These are phyloP conservation scores for Oreochromis tanganicae DNA, from an alignment of 2,113 vertebrate species.

Conservation along the genomic window DNA sequence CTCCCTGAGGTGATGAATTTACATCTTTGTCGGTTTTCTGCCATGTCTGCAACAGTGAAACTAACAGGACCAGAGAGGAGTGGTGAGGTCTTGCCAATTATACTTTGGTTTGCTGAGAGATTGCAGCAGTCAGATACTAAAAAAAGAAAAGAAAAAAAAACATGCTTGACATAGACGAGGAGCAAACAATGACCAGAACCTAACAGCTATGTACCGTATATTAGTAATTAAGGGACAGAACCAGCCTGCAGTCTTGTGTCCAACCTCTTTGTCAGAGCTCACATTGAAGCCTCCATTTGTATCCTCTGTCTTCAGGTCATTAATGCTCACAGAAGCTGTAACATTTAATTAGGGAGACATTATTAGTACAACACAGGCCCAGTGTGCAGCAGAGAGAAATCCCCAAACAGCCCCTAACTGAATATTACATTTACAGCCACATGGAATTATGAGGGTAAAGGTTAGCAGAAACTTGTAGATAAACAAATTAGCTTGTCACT, in stretches of 20 bases:
- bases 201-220: conserved; percentile 6
- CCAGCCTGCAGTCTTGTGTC: conserved; percentile 28
- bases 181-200: conserved; percentile 26
- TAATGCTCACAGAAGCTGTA: conserved; percentile 64
- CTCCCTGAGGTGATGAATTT: conserved; percentile 52
- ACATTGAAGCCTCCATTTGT: conserved; percentile 37
- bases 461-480: conserved; percentile 23
- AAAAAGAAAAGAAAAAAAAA: background rate
- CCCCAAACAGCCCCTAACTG: conserved; percentile 53
- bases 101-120: conserved; percentile 11
- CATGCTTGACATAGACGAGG: background rate
- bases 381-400: conserved; percentile 41
- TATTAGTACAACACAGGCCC: conserved; percentile 55
- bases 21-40: conserved; percentile 59
- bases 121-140: conserved; percentile 13
- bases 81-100: conserved; percentile 48
- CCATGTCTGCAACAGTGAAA: conserved; percentile 48
- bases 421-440: conserved; percentile 51
- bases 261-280: conserved; percentile 28
- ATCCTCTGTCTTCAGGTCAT: conserved; percentile 65
- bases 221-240: conserved; percentile 25
- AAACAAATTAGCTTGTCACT: conserved; percentile 42
- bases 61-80: conserved; percentile 27
- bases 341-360: conserved; percentile 68
- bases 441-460: conserved; percentile 18